Base-by-base conservation (phyloP, 2,113 vertebrate genomes). In the Ascaphus truei region DNA sequence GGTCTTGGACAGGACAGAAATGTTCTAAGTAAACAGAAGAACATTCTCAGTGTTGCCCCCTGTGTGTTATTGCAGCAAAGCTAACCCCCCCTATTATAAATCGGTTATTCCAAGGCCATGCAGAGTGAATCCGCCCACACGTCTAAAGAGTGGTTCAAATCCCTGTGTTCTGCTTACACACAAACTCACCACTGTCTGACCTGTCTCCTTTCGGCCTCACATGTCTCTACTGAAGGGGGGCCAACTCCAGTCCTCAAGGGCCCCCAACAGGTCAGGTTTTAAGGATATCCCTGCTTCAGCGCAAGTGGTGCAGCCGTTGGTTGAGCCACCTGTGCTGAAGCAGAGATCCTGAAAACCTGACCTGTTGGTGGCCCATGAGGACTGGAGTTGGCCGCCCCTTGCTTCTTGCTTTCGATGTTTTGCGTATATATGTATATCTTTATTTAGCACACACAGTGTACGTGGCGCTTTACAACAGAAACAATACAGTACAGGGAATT, bases 11-110 rank as follows among this genome's bases (percentile, higher is more conserved):
- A 25, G 62, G 16, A 7, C 26, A 65, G 13, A 50, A 65, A 65
- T 65, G 37, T 52, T 43, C 33, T 55, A 34, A 41, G 33, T 65
- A 65, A 65, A 65, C 48, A 65, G 3, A 7, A 53, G 62, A 26
- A 18, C 20, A 41, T 15, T 41, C 34, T 4, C 62, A 41, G n/a
- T n/a, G n/a, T n/a, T n/a, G 4, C 13, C 20, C 41, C 5, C 16
- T 18, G 5, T 45, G 33, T 16, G 33, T 39, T 65, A 16, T 53
- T 22, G 37, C 47, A 34, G 47, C 62, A 27, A 48, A 18, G 22
- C 31, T 31, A 20, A 11, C 4, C 12, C 30, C 61, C 45, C 30
- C 61, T 31, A 1, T 31, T 33, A 41, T 22, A 13, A 15, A 23
- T 13, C 29, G 5, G 26, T 8, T 16, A 16, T 3, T 15, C 12